These are phyloP conservation scores for Drosophila mayri DNA, from an alignment of 1,140 invertebrate genomes.

Conservation along the genomic window DNA sequence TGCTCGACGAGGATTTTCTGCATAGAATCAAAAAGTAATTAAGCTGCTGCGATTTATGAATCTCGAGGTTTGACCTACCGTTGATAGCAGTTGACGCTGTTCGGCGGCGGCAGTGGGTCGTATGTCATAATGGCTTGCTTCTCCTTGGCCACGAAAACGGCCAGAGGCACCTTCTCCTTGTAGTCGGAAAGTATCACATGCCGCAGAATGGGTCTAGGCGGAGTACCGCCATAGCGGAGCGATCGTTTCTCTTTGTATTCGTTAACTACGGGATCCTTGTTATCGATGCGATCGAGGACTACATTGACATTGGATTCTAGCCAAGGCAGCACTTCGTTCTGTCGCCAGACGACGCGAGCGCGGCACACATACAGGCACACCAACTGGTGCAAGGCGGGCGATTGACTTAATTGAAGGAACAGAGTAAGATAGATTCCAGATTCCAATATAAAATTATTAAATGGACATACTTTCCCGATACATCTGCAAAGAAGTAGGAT, in stretches of 20 bases:
- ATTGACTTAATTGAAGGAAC: slow-evolving; percentile 88
- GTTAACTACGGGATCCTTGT: slow-evolving; percentile 88
- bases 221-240: slow-evolving; percentile 74
- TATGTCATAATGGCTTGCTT: slow-evolving; percentile 90
- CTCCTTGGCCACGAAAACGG: slow-evolving; percentile 80
- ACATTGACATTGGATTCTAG: slow-evolving; percentile 90
- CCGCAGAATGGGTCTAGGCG: slow-evolving; percentile 91
- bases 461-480: slow-evolving; percentile 59
- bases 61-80: slow-evolving; percentile 35
- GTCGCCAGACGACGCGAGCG: slow-evolving; percentile 92
- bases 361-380: slow-evolving; percentile 91
- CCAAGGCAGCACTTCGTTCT: slow-evolving; percentile 91
- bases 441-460: neutral
- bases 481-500: slow-evolving; percentile 84
- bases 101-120: slow-evolving; percentile 92
- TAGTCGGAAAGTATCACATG: slow-evolving; percentile 93
- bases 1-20: slow-evolving; percentile 86
- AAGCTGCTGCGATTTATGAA: neutral
- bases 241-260: slow-evolving; percentile 88
- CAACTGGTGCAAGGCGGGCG: slow-evolving; percentile 89
- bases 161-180: slow-evolving; percentile 87
- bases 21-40: neutral
- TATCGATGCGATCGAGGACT: slow-evolving; percentile 89
- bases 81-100: slow-evolving; percentile 90
- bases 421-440: slow-evolving; percentile 57